Percentiles rank a stretch among this genome's conserved stretches.
Conservation (phyloP, 2,113 vertebrate genomes). For the Martes martes region DNA sequence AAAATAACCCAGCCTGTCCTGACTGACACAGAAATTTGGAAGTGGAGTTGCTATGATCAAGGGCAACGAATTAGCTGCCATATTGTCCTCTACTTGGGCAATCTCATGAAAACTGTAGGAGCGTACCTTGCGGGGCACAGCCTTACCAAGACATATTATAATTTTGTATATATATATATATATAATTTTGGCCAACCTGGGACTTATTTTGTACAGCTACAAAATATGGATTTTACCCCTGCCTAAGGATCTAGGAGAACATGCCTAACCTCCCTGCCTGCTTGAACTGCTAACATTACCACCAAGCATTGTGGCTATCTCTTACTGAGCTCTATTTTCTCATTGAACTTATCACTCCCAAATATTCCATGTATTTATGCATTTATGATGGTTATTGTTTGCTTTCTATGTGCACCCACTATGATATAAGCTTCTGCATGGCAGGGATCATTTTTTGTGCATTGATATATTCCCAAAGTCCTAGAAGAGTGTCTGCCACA, state of each 20-base stretch:
- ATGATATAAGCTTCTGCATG: constrained; percentile 6
- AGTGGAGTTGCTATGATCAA: not conserved
- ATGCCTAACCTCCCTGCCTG: not conserved
- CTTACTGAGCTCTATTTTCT: not conserved
- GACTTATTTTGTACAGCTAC: not conserved
- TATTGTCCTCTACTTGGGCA: not conserved
- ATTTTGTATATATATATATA: not conserved
- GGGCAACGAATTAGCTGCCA: not conserved
- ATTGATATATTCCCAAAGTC: not conserved
- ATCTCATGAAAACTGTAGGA: not conserved
- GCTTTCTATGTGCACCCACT: not conserved
- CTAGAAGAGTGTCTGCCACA: not conserved
- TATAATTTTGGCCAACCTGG: not conserved
- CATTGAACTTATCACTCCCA: not conserved
- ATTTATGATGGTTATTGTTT: not conserved
- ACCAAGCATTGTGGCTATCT: not conserved
- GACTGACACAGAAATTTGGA: not conserved
- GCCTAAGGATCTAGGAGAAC: not conserved
- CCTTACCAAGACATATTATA: not conserved
- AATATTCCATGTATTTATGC: not conserved
- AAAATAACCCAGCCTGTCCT: not conserved
- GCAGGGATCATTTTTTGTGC: not conserved
- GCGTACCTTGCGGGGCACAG: not conserved
- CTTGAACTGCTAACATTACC: not conserved
- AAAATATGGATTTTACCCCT: not conserved